Conservation (phyloP, 2,113 vertebrate genomes). For the Caretta caretta region DNA sequence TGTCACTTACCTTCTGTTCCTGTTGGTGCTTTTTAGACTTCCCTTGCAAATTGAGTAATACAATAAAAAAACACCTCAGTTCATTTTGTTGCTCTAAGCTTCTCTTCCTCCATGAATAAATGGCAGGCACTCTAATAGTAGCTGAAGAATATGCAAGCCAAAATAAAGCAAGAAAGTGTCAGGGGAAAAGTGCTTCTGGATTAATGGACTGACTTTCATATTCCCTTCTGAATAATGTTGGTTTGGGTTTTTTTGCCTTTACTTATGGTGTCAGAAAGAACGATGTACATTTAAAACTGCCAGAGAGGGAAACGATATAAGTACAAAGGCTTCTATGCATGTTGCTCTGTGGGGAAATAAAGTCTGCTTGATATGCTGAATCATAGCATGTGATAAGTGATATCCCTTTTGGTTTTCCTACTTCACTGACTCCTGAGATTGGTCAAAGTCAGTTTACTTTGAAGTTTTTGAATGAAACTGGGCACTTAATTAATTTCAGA, state of each 20-base stretch:
- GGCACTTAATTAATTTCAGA: rapidly evolving
- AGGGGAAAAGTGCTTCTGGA: neutral
- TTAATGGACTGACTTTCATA: neutral
- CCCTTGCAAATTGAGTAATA: neutral
- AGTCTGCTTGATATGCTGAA: neutral
- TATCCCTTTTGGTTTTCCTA: neutral
- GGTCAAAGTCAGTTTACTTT: neutral
- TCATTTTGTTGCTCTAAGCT: neutral
- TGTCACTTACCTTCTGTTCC: neutral
- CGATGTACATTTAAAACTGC: neutral
- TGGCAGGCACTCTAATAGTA: neutral
- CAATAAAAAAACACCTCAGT: neutral
- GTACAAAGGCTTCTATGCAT: neutral
- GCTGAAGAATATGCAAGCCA: neutral
- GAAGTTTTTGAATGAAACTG: neutral
- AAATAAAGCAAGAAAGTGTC: neutral
- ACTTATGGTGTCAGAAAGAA: neutral
- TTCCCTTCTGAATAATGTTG: neutral
- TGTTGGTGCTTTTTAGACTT: neutral
- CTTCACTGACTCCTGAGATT: neutral
- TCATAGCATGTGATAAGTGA: neutral
- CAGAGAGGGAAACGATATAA: neutral
- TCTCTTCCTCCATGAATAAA: neutral
- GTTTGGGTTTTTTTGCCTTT: neutral
- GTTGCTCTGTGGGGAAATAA: neutral